Base-by-base conservation (phyloP, 1,140 invertebrate species). In the Ceratina calcarata region DNA sequence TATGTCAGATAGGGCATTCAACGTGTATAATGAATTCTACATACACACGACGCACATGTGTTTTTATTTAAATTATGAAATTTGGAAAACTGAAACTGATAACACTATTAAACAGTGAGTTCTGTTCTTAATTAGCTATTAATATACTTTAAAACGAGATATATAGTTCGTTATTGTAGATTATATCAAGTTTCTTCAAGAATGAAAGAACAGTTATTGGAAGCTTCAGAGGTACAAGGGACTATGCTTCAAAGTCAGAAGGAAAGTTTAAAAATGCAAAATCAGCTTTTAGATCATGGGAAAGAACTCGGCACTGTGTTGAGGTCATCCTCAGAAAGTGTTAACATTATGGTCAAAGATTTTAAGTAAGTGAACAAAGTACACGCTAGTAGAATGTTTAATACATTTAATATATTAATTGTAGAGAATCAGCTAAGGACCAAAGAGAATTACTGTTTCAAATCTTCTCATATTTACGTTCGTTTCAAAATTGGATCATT, bases 21-120 rank as follows among this genome's bases (percentile, higher is more conserved):
- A 91, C 78, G 94, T 94, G 12, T 95, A 95, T 78, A 94, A 94
- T 55, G 94, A 95, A 85, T 96, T 96, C 87, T 96, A 96, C 86
- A 95, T 95, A 16, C 95, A 96, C 75, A 94, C 95, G 2, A 95
- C 95, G 78, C 95, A 95, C 82, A 95, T 96, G 61, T 96, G 96
- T 87, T 95, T 94, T 87, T 96, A 95, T 89, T 87, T 96, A 53
- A 93, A 94, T 88, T 94, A 94, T 49, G 94, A 96, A 90, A 87
- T 94, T 51, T 96, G 96, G 95, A 95, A 96, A 78, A 91, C 94
- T 79, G 92, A 94, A 75, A 95, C 95, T 49, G 93, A 95, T 45
- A 92, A 93, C 18, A 94, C 94, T 1, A 94, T 95, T 22, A 88
- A 91, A 75, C 80, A 88, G 92, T 93, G 82, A 81, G 87, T 83